Evolutionary conservation across 2,113 vertebrate species (phyloP), one percentile per base, ranked within the genome.

Genomic region (Nestor notabilis): DNA sequence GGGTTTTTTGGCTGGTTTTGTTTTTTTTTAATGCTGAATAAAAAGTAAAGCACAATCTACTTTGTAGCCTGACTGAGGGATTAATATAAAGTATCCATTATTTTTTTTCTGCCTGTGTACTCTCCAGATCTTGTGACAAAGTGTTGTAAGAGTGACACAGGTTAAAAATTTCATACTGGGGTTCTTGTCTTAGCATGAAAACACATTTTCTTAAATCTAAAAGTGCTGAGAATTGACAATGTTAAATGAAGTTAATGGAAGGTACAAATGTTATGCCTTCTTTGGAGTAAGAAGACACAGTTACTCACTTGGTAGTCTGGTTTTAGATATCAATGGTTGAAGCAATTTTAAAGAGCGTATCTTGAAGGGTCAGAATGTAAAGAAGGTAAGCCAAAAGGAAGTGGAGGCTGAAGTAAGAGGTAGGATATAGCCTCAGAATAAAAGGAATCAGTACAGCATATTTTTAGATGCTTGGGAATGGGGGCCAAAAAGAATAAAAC

Each of bases 401-500:
- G 75, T 82, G 33, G 63, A 1, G 1, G 70, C 89, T 95, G 95
- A 96, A 97, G 96, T 93, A 97, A 95, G 89, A 93, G 44, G 94
- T 97, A 97, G 92, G 86, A 97, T 96, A 93, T 92, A 91, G 84
- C 74, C 53, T 97, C 77, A 89, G 92, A 97, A 97, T 91, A 85
- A 95, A 96, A 91, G 63, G 21, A 65, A 94, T 84, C 69, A 76
- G 84, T 25, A 76, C 61, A 79, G 61, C 70, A 17, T 97, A 97
- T 97, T 96, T 97, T 97, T 97, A 97, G 95, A 97, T 83, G 58
- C 95, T 95, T 97, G 80, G 89, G 92, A 97, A 97, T 94, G 69
- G 27, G 76, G 89, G 56, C 83, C 44, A 84, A 95, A 95, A 75
- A 94, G 93, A 96, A 91, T 61, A 87, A 95, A 93, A 87, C 89